Evolutionary conservation across 2,888 invertebrate species (phyloP), one percentile per base, ranked within the genome.

Genomic region (Ditula angustiorana): DNA sequence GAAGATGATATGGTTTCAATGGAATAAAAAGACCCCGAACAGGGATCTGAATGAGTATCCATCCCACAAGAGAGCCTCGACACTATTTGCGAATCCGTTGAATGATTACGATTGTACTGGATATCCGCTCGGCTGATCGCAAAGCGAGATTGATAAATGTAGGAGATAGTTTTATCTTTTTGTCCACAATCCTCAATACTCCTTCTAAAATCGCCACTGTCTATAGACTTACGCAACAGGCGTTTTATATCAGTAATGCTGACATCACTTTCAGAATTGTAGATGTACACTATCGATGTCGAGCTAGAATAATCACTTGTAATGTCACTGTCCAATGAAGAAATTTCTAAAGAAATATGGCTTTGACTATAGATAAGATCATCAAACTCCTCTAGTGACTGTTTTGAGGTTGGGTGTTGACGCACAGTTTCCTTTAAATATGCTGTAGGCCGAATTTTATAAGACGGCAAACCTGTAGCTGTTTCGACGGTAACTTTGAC

Each of bases 211-310:
- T 30, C 28, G 0, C 11, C 21, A 21, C 28, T 50, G 11, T 19
- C 16, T 0, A 30, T 50, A 13, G 28, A 30, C 2, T 30, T 19
- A 50, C 28, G 50, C 5, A 50, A 19, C 5, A 30, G 5, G 0
- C 30, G 50, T 30, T 50, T 50, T 16, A 50, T 50, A 21, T 50
- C 50, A 11, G 28, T 19, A 19, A 50, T 50, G 50, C 50, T 50
- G 10, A 50, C 50, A 19, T 50, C 50, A 16, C 30, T 28, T 19
- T 50, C 50, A 2, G 50, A 50, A 50, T 50, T 50, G 19, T 50
- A 50, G 2, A 50, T 50, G n/a, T 50, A 50, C n/a, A 50, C 50
- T 2, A 30, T 30, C 5, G 50, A 50, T n/a, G 28, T 30, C 2
- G 50, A 50, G 11, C 50, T 19, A 2, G 28, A 50, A 11, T 19